Percentiles rank a stretch among this genome's conserved stretches.
Evolutionary conservation across 1,140 invertebrate species (phyloP).

Genomic region (Ceratosolen solmsi): DNA sequence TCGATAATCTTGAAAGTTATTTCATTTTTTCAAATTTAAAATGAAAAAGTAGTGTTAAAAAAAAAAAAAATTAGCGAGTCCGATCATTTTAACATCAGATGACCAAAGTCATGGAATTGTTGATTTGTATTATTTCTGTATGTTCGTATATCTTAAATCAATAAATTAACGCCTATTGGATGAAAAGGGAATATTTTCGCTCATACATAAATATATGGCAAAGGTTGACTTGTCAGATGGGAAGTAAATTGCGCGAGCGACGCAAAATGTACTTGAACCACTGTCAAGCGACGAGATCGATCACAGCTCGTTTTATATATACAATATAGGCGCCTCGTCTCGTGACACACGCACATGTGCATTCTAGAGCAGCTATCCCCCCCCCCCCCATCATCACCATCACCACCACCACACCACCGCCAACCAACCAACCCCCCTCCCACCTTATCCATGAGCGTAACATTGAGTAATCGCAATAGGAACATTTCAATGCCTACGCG

Average conservation of each 20-base stretch:
- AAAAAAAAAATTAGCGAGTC: no score
- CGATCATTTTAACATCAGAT: no score
- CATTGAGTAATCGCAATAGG: slow-evolving; percentile 44
- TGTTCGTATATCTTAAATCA: background rate
- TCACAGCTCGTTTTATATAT: no score
- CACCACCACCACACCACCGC: no score
- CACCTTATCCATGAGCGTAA: background rate
- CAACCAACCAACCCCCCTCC: no score
- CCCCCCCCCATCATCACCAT: background rate
- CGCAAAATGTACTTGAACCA: slow-evolving; percentile 20
- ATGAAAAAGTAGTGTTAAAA: no score
- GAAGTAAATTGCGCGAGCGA: slow-evolving; percentile 37
- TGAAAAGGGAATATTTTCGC: background rate
- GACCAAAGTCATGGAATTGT: background rate
- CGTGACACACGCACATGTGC: slow-evolving; percentile 30
- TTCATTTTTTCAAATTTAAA: no score
- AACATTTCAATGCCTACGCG: slow-evolving; percentile 25
- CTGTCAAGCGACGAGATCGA: slow-evolving; percentile 25
- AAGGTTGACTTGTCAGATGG: no score
- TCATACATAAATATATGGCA: background rate
- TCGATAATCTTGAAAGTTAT: no score
- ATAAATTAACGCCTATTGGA: background rate
- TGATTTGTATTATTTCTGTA: background rate
- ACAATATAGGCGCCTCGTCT: no score
- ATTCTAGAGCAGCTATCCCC: no score